phyloP scores from a whole-genome alignment of 1,140 invertebrate species.

The Micrasema minimum region DNA sequence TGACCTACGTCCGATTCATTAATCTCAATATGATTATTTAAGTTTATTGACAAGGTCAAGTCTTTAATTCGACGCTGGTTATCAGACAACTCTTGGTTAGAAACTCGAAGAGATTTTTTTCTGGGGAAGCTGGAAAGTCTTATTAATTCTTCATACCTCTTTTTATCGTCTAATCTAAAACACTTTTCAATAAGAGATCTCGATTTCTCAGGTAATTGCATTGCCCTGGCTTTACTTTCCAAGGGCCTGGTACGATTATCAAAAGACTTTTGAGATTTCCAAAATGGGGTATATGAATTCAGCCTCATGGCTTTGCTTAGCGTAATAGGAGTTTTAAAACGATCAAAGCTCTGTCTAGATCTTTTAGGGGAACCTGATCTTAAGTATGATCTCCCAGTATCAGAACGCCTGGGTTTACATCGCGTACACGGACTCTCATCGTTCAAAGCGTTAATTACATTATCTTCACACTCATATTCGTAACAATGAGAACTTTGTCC shows the following conservation, averaged over 20 bases:
- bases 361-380: slow-evolving; percentile 18
- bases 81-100: slow-evolving; percentile 22
- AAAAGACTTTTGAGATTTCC: slow-evolving; percentile 23
- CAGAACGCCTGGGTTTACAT: slow-evolving; percentile 17
- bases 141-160: slow-evolving; percentile 62
- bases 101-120: slow-evolving; percentile 51
- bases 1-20: background rate
- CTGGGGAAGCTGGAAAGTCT: slow-evolving; percentile 57
- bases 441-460: background rate
- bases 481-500: slow-evolving; percentile 9
- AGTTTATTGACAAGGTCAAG: background rate
- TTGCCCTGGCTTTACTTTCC: background rate
- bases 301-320: slow-evolving; percentile 33
- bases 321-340: slow-evolving; percentile 36
- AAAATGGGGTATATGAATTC: slow-evolving; percentile 32
- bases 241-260: background rate
- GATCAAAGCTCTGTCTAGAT: slow-evolving; percentile 4
- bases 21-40: background rate
- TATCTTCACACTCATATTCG: slow-evolving; percentile 13
- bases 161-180: slow-evolving; percentile 65
- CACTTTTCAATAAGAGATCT: slow-evolving; percentile 58
- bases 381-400: background rate
- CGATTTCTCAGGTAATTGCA: slow-evolving; percentile 4
- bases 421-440: background rate
- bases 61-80: slow-evolving; percentile 11